Base-by-base conservation (phyloP, 1,140 invertebrate species). In the Scaptomyza montana region DNA sequence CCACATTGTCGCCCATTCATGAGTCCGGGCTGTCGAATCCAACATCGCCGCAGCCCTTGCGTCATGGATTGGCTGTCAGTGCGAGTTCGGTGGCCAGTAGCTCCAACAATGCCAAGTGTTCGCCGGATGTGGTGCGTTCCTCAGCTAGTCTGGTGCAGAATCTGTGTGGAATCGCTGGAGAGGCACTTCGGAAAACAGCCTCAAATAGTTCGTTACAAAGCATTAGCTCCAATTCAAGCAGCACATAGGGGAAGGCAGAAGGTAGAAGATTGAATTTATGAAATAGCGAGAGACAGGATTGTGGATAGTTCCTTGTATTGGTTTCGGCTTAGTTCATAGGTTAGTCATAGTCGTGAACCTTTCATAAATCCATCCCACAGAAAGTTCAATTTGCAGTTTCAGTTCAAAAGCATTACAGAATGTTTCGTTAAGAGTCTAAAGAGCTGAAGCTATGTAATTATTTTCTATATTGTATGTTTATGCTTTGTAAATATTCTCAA, bases 11-110 rank as follows among this genome's bases (percentile, higher is more conserved):
- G 33, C 95, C 95, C 8, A 96, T 96, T 33, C 94, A 94, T 43
- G 95, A 96, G 77, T 95, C 95, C 12, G 95, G 95, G n/a, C 92
- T 95, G 2, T 95, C 95, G 3, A 96, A 96, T 92, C 95, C 95
- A 0, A 94, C 94, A 3, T 95, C 95, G 53, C 95, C 95, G 13
- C 92, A 94, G 74, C 93, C 92, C 92, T 10, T 91, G 93, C 57
- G 76, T 8, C 80, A 70, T 39, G 68, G 28, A 8, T 50, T 60
- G 51, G 65, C 68, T 12, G 39, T 43, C 39, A 43, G 39, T n/a
- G 5, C 39, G 39, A 43, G 39, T n/a, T 43, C 39, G 43, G 43
- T 45, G 12, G 16, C 25, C 60, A 78, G 65, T 39, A 74, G 67
- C 77, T 76, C 75, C 77, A 70, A 64, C 62, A 75, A 65, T 57